Evolutionary conservation across 2,888 invertebrate species (phyloP), one percentile per base, ranked within the genome.

Genomic region (Lasioglossum calceatum): DNA sequence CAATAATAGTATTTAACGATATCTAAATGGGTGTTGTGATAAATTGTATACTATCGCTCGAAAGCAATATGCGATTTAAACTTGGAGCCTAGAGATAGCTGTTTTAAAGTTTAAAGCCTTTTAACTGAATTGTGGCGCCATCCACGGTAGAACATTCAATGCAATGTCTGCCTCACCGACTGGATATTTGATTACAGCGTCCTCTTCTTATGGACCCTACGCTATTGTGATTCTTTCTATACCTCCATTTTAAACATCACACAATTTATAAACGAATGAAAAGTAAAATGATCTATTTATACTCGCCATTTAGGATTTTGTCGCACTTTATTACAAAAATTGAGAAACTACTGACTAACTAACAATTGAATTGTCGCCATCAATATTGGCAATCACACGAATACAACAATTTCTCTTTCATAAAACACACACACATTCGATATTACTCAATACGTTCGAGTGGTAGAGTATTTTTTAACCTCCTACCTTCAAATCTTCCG

Each of bases 401-500:
- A 23, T 54, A 54, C 1, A 54, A 54, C 54, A 8, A 27, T 61
- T 14, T 27, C 2, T 61, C 61, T 27, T 61, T 61, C 61, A 5
- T 61, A 14, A 5, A 64, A 64, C 16, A 32, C 27, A 32, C 61
- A 61, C 14, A n/a, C n/a, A 58, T 27, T 27, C 61, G 14, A 61
- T 14, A 61, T 61, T 27, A 61, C n/a, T 61, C 27, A 27, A 27
- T 64, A 64, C 16, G 2, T 32, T 16, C 12, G 61, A 16, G 2
- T 16, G 61, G 27, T 14, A 14, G 14, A 12, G 27, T 14, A 61
- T 23, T 61, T 61, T 61, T 27, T 61, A 14, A 61, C 27, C 64
- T 86, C 39, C 64, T 91, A 94, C 93, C 90, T 93, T 92, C 39
- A 91, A 72, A 27, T 61, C 27, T 77, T 94, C 93, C 14, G 92